These are phyloP conservation scores for Meta bourneti DNA, from an alignment of 2,888 invertebrate genomes.

Conservation along the genomic window DNA sequence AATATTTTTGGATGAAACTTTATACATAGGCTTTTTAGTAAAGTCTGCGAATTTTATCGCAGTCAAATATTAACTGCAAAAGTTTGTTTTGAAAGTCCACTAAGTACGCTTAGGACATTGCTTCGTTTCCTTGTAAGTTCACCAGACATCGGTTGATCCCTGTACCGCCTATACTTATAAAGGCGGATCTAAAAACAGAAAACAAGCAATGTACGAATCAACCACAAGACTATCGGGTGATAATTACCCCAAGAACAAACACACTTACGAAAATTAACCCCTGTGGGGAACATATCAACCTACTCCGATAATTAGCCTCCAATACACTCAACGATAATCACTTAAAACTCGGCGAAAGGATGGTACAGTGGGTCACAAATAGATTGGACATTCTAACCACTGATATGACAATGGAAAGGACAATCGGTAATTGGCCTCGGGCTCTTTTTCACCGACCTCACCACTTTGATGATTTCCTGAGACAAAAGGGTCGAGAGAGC, in stretches of 20 bases:
- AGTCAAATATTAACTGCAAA: too few species aligned
- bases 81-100: too few species aligned
- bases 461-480: too few species aligned
- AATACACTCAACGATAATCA: slow-evolving; percentile 48
- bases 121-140: too few species aligned
- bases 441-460: slow-evolving; percentile 43
- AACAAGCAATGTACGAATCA: slow-evolving; percentile 4
- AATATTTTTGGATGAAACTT: too few species aligned
- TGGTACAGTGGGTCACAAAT: slow-evolving; percentile 34
- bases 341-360: slow-evolving; percentile 29
- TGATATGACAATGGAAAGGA: slow-evolving; percentile 47
- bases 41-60: too few species aligned
- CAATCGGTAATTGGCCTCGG: slow-evolving; percentile 37
- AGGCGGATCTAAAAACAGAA: slow-evolving; percentile 8
- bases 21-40: too few species aligned
- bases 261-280: slow-evolving; percentile 68
- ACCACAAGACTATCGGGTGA: slow-evolving; percentile 25
- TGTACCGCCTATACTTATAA: background rate
- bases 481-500: too few species aligned
- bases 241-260: slow-evolving; percentile 58
- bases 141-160: too few species aligned
- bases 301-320: slow-evolving; percentile 54
- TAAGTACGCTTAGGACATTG: too few species aligned
- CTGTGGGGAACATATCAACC: slow-evolving; percentile 37
- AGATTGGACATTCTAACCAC: slow-evolving; percentile 45